Base-by-base conservation (phyloP, 1,140 invertebrate genomes). In the Scaptomyza montana region DNA sequence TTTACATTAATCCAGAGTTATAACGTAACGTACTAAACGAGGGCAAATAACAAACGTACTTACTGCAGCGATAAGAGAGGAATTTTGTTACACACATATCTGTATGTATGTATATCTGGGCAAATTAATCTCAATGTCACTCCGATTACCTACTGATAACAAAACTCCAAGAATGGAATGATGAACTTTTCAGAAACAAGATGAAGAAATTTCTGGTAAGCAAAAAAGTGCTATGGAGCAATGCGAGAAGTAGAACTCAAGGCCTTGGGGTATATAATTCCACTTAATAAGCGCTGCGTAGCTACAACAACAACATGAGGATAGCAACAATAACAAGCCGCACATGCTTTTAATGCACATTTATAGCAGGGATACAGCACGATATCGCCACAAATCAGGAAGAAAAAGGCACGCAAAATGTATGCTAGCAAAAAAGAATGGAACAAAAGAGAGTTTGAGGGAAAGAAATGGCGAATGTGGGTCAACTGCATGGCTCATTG, bases 401-500 rank as follows among this genome's bases (percentile, higher is more conserved):
- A 51, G 47, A 55, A 61, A 33, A 67, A 59, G 54, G 33, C 55
- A 46, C 63, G 47, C n/a, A 36, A 50, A 57, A 55, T 47, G 25
- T 49, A 21, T 55, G 66, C 4, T 59, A 5, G 16, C 10, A 21
- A 55, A 55, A 25, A 12, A 2, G 21, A 6, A 54, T 28, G 7
- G 2, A 19, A 9, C 2, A 5, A 39, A 6, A 2, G 4, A 3
- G 21, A 46, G 12, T n/a, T 12, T 12, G 36, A 36, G 25, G 7
- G 30, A 72, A 33, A 13, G 9, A 7, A 50, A 54, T 10, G 54
- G 54, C 43, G 13, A 85, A 87, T 86, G 63, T 85, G 82, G 81
- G 81, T 85, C 81, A 85, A 85, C 78, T 81, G 63, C 55, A 63
- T 74, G 65, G 49, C 33, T 75, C 74, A 81, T 80, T 86, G 74